Percentiles rank a stretch among this genome's conserved stretches.
phyloP scores from a whole-genome alignment of 2,888 invertebrate species.

The Synergus japonicus region DNA sequence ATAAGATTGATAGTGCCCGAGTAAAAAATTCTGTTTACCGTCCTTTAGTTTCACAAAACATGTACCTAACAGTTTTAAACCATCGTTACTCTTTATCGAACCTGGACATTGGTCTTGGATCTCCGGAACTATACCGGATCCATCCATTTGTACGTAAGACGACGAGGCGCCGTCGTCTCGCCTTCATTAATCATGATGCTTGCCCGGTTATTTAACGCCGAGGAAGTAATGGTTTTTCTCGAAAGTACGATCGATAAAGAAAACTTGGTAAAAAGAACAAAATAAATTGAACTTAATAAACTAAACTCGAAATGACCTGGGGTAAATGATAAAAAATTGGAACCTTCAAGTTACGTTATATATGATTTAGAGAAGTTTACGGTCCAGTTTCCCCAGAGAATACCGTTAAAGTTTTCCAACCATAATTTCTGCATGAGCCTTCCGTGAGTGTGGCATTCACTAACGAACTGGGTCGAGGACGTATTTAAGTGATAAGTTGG shows the following conservation, averaged over 20 bases:
- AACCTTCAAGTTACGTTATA: not conserved
- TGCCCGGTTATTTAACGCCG: constrained; percentile 1
- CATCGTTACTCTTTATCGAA: constrained; percentile 3
- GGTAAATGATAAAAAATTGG: not conserved
- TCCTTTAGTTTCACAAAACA: not conserved
- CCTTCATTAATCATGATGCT: constrained; percentile 26
- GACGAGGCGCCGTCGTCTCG: constrained; percentile 20
- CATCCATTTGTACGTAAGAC: constrained; percentile 11
- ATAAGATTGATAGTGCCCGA: not conserved
- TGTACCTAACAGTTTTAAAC: not conserved
- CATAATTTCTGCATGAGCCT: constrained; percentile 4
- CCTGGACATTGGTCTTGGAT: not conserved
- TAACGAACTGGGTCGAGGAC: constrained; percentile 19
- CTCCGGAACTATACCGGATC: not conserved
- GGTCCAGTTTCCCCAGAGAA: constrained; percentile 3
- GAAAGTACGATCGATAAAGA: not conserved
- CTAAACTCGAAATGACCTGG: not conserved
- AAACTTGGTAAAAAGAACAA: not conserved
- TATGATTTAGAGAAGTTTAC: constrained; percentile 26
- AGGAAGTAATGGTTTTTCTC: not conserved
- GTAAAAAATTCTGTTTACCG: not conserved
- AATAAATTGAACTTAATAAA: not conserved
- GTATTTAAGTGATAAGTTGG: constrained; percentile 23
- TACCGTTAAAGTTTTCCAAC: constrained; percentile 2
- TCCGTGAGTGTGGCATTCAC: not conserved